Conservation (phyloP, 2,888 invertebrate genomes). For the Drosophila mimetica region DNA sequence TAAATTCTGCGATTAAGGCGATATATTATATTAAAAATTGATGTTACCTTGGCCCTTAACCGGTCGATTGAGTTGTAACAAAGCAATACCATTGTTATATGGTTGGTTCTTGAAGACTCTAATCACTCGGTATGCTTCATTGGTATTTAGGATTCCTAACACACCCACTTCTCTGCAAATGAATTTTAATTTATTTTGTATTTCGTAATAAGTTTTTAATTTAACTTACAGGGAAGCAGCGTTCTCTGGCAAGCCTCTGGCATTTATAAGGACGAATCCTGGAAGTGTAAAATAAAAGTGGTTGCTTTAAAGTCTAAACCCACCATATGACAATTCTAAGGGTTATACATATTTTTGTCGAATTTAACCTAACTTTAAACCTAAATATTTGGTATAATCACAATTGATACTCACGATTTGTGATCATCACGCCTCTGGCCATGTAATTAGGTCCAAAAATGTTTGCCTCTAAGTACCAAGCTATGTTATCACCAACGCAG, state of each 20-base stretch:
- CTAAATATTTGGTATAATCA: background rate
- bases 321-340: no score
- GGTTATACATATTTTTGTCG: no score
- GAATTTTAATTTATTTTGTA: background rate
- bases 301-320: no score
- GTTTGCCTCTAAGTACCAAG: background rate
- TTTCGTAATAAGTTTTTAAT: background rate
- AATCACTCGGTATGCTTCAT: background rate
- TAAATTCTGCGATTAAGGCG: no score
- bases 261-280: slow-evolving; percentile 9
- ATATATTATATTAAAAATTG: background rate
- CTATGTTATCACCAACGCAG: background rate
- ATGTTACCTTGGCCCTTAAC: background rate
- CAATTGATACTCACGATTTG: background rate
- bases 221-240: background rate
- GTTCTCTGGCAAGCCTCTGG: background rate
- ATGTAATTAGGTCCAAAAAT: background rate
- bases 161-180: background rate
- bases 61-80: slow-evolving; percentile 2
- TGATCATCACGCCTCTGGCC: slow-evolving; percentile 2
- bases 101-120: background rate
- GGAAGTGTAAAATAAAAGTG: no score
- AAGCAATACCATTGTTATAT: background rate
- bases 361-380: no score
- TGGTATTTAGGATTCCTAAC: rapidly evolving